Evolutionary conservation across 2,113 vertebrate species (phyloP), one percentile per base, ranked within the genome.

Genomic region (Tympanuchus pallidicinctus): DNA sequence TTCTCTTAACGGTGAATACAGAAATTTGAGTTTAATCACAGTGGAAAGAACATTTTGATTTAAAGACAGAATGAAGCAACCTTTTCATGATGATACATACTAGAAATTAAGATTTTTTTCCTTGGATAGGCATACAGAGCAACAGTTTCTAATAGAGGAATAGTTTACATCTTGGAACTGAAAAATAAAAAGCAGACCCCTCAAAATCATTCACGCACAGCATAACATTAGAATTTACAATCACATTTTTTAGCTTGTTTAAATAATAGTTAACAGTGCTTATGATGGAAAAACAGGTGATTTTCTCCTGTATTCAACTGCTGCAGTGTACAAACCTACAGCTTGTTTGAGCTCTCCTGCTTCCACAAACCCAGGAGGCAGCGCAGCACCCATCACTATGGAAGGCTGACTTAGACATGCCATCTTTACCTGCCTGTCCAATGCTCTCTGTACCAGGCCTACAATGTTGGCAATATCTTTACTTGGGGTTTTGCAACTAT

Each of bases 1-100:
- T 70, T 96, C 67, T 93, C 71, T 95, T 82, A 45, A 18, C 2
- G 8, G 66, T 70, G 82, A 63, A 91, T 36, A n/a, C 60, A 82
- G 89, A 47, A 45, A 67, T 82, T 66, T 25, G 50, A 87, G 64
- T 56, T 60, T 48, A 87, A 91, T 65, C 48, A 56, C n/a, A 84
- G 69, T 15, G n/a, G 77, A 88, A 76, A 91, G 63, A 78, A 82
- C 42, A 24, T 75, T 92, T 72, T 25, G 70, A 90, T 82, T 90
- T 78, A 82, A 94, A 76, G 45, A 32, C 40, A 66, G 20, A 73
- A 57, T 1, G 2, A 89, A 65, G 42, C 72, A 77, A 70, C 5
- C 4, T 88, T 88, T 77, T 79, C 5, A 28, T 71, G 59, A 79
- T 54, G 38, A 10, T 67, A 5, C 30, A 17, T 70, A 77, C 36